These are phyloP conservation scores for Caretta caretta DNA, from an alignment of 2,113 vertebrate genomes.

Conservation along the genomic window DNA sequence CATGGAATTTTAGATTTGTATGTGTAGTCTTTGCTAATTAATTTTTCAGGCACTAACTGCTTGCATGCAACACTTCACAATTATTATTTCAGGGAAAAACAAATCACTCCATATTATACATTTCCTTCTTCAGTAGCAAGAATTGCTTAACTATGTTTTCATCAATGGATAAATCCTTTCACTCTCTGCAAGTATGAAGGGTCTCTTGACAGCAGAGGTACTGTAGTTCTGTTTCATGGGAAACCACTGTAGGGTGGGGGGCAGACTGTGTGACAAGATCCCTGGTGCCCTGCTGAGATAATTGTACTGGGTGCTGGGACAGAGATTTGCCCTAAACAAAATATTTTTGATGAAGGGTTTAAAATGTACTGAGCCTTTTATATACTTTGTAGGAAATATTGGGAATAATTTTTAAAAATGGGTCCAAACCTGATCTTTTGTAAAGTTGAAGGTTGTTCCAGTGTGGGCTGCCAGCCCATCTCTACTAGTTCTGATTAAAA, in stretches of 20 bases:
- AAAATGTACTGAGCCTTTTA: background rate
- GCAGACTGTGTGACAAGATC: background rate
- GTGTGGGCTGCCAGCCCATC: background rate
- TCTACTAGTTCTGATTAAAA: constrained; percentile 16
- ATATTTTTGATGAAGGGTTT: background rate
- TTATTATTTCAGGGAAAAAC: constrained; percentile 56
- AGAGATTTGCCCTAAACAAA: background rate
- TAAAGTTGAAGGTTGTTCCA: background rate
- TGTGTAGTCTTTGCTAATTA: constrained; percentile 49
- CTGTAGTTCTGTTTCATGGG: background rate
- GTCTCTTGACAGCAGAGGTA: background rate
- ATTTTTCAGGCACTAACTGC: constrained; percentile 42
- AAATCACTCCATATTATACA: background rate
- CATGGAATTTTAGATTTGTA: constrained; percentile 1
- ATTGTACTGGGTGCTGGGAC: background rate
- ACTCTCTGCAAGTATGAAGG: background rate
- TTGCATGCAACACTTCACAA: background rate
- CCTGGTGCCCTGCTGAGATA: background rate
- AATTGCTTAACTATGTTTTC: background rate
- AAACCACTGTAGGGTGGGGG: background rate
- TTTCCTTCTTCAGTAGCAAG: constrained; percentile 60
- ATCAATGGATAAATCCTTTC: background rate
- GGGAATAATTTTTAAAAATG: background rate
- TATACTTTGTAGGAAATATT: background rate
- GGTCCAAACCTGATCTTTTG: background rate